Conservation (phyloP, 2,888 invertebrate genomes). For the Agriopis leucophaearia region DNA sequence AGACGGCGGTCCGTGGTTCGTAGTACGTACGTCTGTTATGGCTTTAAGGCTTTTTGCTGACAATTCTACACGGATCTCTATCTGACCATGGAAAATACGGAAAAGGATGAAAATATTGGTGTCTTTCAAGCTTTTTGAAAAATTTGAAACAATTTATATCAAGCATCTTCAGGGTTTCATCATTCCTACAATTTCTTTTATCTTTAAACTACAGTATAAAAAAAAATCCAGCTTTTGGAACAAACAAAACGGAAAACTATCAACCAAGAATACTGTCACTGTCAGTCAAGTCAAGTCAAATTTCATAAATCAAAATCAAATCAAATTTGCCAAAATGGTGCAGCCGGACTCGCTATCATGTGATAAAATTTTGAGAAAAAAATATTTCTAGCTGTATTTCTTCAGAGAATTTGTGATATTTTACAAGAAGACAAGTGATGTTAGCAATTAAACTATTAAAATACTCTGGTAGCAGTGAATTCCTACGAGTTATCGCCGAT, state of each 20-base stretch:
- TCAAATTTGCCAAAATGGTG: constrained; percentile 57
- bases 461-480: constrained; percentile 50
- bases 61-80: too few relatives aligned
- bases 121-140: too few relatives aligned
- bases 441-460: constrained; percentile 47
- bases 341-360: constrained; percentile 52
- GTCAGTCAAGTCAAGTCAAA: not conserved
- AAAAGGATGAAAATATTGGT: too few relatives aligned
- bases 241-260: not conserved
- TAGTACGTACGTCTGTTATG: too few relatives aligned
- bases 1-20: too few relatives aligned
- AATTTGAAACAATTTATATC: too few relatives aligned
- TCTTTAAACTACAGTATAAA: not conserved
- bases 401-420: constrained; percentile 42
- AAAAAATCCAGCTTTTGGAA: not conserved
- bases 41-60: too few relatives aligned
- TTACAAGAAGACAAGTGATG: constrained; percentile 55
- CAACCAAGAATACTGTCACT: not conserved
- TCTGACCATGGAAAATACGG: too few relatives aligned
- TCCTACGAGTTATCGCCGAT: constrained; percentile 52
- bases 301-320: not conserved
- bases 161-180: too few relatives aligned
- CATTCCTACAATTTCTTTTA: too few relatives aligned
- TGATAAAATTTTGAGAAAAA: constrained; percentile 53
- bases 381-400: constrained; percentile 36